Evolutionary conservation across 2,888 invertebrate genomes (phyloP), one percentile per base, ranked within the genome.

Genomic region (Macrophya annulata): DNA sequence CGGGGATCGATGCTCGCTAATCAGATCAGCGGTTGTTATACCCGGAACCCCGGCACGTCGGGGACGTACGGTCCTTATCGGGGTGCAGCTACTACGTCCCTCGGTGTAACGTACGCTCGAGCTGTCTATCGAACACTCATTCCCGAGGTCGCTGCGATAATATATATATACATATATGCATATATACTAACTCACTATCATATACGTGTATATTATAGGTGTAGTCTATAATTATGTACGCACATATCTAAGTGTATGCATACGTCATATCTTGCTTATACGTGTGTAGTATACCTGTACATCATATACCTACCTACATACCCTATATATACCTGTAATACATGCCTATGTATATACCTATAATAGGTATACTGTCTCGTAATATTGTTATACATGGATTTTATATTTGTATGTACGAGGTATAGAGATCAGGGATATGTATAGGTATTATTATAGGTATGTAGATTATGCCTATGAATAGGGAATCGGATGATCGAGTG

Each of bases 1-100:
- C 77, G 87, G 88, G 88, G 89, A 92, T 92, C 92, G 91, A 92
- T 92, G 91, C 89, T 90, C 88, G 88, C 90, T 92, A 92, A 92
- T 92, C 92, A 91, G 92, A 92, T 92, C 90, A 91, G 21, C 81
- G 62, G 81, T 81, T 81, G 81, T 81, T 81, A 81, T 81, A 81
- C 81, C 81, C 81, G 81, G 81, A 81, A 81, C 59, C 62, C 81
- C 25, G 81, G 15, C 40, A 62, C 43, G 79, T 37, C 48, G 51
- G 48, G 51, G 48, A 77, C 77, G 31, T 31, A 1, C 1, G 51
- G 37, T 62, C 62, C 81, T 81, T 81, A 81, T 81, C 81, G 62
- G 81, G 81, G 81, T 81, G 81, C 43, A 59, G 62, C 62, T 62
- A 62, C 31, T 25, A n/a, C 48, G 55, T 55, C 31, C 37, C 77